Base-by-base conservation (phyloP, 2,888 invertebrate genomes). In the Drosophila rellima region DNA sequence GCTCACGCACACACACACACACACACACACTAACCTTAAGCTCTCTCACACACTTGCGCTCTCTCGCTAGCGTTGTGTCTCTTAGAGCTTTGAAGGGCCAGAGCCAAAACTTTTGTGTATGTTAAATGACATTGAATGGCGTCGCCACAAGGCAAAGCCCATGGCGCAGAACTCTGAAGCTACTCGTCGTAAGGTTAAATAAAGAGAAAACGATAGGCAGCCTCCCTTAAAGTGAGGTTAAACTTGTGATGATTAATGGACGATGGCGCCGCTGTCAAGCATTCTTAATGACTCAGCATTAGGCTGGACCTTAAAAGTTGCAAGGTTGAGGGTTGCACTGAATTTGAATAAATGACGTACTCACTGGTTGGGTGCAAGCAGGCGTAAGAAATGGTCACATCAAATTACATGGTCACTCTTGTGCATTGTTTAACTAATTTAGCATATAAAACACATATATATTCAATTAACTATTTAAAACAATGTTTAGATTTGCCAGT, bases 61-160 rank as follows among this genome's bases (percentile, higher is more conserved):
- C 78, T 55, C 68, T 40, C 71, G 47, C 68, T 40, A n/a, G n/a
- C 60, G 47, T 51, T 72, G 44, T 39, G 26, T 39, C 39, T 31
- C 44, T 42, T 48, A 10, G 15, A 35, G 63, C 66, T 61, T 60
- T 56, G 72, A 85, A 83, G 88, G 88, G 83, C 83, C 63, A 52
- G 47, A 63, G 63, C 42, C 48, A 50, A 71, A 37, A 44, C 65
- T 39, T 20, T 44, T 57, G 40, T 60, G 60, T 69, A 69, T 62
- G 31, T 37, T 66, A 47, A 66, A 47, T 78, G 76, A 70, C 79
- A 77, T 77, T 77, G 76, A 50, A 63, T 74, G 62, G 55, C 52
- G 33, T 13, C 70, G 80, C 67, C 65, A 60, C 70, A 72, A 74
- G 61, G 76, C 50, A 60, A 47, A 65, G 45, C 56, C 44, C 44